Evolutionary conservation across 2,113 vertebrate genomes (phyloP).

Genomic region (Megaleporinus macrocephalus): DNA sequence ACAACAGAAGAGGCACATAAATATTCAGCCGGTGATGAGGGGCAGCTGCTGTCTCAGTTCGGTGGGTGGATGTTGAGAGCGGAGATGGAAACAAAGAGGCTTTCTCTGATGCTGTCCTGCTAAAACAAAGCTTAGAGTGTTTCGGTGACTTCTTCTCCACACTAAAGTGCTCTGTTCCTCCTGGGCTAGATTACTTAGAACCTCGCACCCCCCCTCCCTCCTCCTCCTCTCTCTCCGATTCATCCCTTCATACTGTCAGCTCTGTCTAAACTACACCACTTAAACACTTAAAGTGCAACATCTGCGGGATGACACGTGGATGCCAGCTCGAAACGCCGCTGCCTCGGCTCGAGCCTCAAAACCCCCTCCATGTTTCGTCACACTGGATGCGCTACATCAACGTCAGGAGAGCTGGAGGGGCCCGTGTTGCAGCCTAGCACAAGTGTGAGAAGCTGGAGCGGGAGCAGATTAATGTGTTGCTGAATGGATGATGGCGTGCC

Average conservation of each 20-base stretch:
- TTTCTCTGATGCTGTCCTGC: not conserved
- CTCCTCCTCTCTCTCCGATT: not conserved
- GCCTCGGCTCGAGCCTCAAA: not conserved
- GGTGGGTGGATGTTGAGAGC: not conserved
- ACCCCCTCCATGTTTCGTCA: too few relatives aligned
- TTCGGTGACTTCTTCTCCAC: not conserved
- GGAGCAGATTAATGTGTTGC: constrained; percentile 66
- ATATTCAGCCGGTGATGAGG: constrained; percentile 25
- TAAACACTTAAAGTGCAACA: not conserved
- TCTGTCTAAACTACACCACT: constrained; percentile 4
- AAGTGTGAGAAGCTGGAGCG: constrained; percentile 43
- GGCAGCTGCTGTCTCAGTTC: constrained; percentile 16
- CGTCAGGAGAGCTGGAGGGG: not conserved
- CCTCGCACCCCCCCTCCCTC: not conserved
- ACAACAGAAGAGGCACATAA: constrained; percentile 12
- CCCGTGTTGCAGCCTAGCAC: not conserved
- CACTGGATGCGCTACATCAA: not conserved
- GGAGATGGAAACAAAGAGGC: not conserved
- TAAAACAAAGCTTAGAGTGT: constrained; percentile 6
- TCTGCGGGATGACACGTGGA: not conserved
- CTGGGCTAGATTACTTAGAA: not conserved
- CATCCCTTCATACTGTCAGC: not conserved
- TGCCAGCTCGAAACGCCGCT: not conserved
- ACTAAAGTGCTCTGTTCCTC: not conserved
- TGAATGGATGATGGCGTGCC: constrained; percentile 84